phyloP scores from a whole-genome alignment of 2,888 invertebrate genomes.

The Aricia artaxerxes region DNA sequence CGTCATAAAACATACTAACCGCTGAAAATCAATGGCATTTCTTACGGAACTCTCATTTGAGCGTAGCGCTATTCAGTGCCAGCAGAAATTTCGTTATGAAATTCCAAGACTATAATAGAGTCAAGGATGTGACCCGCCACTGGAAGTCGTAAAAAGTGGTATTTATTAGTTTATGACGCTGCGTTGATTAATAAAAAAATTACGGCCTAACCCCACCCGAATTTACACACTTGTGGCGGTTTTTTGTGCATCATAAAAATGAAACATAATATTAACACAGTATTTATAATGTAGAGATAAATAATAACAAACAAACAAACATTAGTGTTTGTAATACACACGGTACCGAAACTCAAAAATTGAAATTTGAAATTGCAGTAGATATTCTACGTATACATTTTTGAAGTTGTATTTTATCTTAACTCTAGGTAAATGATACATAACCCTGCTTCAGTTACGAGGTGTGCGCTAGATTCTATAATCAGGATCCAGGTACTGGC shows the following conservation, averaged over 20 bases:
- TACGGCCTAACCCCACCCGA: neutral
- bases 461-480: no score
- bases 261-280: neutral
- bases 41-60: slow-evolving; percentile 24
- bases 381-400: no score
- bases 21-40: slow-evolving; percentile 21
- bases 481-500: no score
- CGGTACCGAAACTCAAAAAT: no score
- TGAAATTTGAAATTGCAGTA: no score
- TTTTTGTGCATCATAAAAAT: neutral
- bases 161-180: slow-evolving; percentile 18
- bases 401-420: no score
- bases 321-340: no score
- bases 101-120: slow-evolving; percentile 34
- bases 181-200: slow-evolving; percentile 13
- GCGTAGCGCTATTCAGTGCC: slow-evolving; percentile 28
- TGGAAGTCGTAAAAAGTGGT: slow-evolving; percentile 21
- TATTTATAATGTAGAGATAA: no score
- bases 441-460: no score
- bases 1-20: neutral
- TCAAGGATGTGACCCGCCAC: slow-evolving; percentile 22
- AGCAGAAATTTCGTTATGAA: slow-evolving; percentile 37
- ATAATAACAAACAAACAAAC: no score
- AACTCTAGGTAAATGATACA: no score
- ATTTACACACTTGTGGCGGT: neutral